Evolutionary conservation across 2,797 vertebrate genomes (phyloP).

Genomic region (Micrastur ruficollis): DNA sequence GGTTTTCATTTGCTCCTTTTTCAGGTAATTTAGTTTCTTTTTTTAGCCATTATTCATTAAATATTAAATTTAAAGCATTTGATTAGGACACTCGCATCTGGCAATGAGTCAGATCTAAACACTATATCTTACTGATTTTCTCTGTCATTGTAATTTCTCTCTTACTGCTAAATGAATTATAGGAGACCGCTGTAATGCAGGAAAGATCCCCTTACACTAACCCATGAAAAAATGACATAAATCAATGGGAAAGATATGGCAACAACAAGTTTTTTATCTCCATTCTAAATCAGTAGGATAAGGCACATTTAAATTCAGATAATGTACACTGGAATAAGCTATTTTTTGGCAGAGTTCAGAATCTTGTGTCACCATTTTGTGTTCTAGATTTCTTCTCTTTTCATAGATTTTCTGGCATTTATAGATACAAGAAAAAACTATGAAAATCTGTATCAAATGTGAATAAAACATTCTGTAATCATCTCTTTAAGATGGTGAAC

Average conservation of each 20-base stretch:
- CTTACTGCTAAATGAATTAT: not conserved
- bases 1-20: constrained; percentile 33
- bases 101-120: constrained; percentile 41
- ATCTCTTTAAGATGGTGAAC: not conserved
- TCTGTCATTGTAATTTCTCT: not conserved
- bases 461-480: not conserved
- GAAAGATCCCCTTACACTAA: not conserved
- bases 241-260: not conserved
- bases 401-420: not conserved
- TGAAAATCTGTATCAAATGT: not conserved
- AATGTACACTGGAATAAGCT: not conserved
- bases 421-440: not conserved
- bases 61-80: constrained; percentile 60
- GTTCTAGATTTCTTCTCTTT: not conserved
- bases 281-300: not conserved
- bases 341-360: not conserved
- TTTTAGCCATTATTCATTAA: constrained; percentile 59
- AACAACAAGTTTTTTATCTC: not conserved
- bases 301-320: not conserved
- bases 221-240: not conserved
- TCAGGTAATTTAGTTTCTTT: constrained; percentile 34
- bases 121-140: constrained; percentile 28
- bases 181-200: not conserved
- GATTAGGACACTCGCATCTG: constrained; percentile 21
- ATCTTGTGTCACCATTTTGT: not conserved